Evolutionary conservation across 2,113 vertebrate genomes (phyloP).

Genomic region (Mormyrus lacerda): DNA sequence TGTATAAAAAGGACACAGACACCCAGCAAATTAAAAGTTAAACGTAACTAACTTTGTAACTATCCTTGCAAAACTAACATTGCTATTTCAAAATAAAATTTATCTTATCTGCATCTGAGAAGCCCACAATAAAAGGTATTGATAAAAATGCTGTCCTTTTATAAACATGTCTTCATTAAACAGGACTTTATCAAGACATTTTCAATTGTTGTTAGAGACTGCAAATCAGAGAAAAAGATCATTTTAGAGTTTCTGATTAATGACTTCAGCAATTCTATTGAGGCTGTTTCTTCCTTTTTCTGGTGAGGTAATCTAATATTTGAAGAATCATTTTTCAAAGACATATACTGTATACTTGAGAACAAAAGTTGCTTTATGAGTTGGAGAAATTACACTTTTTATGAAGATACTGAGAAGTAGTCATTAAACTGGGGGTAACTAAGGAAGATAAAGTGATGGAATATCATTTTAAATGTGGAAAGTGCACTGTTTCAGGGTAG

Average conservation of each 20-base stretch:
- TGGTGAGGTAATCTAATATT: background rate
- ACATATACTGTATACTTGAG: background rate
- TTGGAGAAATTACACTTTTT: background rate
- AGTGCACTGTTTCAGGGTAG: background rate
- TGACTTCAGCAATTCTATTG: background rate
- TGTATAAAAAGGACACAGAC: constrained; percentile 8
- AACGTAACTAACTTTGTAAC: background rate
- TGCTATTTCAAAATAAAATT: background rate
- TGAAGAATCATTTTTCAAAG: background rate
- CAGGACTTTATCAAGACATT: background rate
- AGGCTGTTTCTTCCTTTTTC: background rate
- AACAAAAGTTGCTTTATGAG: background rate
- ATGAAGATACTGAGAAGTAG: background rate
- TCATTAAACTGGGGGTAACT: background rate
- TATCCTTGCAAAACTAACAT: background rate
- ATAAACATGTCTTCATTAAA: background rate
- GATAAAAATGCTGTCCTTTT: background rate
- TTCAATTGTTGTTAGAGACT: background rate
- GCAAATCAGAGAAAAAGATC: background rate
- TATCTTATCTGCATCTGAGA: background rate
- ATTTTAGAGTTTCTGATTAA: background rate
- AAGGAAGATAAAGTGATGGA: background rate
- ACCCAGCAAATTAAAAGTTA: background rate
- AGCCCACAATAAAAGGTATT: background rate
- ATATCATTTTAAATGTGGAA: background rate